Conservation (phyloP, 2,888 invertebrate species). For the Tachina grossa region DNA sequence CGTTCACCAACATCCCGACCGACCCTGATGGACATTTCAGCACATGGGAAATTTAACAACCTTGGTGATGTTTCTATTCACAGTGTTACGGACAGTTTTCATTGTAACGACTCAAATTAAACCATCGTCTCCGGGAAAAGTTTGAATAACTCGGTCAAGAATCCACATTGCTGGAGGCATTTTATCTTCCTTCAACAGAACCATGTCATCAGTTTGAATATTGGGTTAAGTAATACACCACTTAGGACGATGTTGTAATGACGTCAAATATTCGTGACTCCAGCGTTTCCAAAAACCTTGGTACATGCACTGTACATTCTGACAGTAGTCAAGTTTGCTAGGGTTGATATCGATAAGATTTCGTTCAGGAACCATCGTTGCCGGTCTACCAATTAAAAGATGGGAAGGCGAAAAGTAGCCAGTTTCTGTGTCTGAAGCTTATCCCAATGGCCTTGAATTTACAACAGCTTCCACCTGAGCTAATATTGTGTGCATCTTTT, state of each 20-base stretch:
- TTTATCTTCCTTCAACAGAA: background rate
- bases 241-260: conserved; percentile 18
- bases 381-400: conserved; percentile 64
- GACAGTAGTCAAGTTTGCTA: conserved; percentile 10
- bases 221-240: conserved; percentile 2
- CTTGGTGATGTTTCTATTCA: conserved; percentile 1
- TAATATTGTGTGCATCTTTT: conserved; percentile 19
- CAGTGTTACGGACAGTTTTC: no score
- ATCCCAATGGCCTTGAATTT: conserved; percentile 42
- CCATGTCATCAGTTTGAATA: background rate
- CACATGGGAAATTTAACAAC: no score
- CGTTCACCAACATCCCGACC: no score
- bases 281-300: background rate
- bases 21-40: no score
- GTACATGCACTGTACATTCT: conserved; percentile 22
- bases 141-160: background rate
- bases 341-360: background rate
- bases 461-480: conserved; percentile 34
- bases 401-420: conserved; percentile 59
- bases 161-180: conserved; percentile 3
- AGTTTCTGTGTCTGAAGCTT: conserved; percentile 54
- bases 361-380: conserved; percentile 58
- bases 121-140: background rate
- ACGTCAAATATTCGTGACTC: background rate
- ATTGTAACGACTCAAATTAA: background rate